These are phyloP conservation scores for Spheniscus mendiculus DNA, from an alignment of 2,113 vertebrate species.

Conservation along the genomic window DNA sequence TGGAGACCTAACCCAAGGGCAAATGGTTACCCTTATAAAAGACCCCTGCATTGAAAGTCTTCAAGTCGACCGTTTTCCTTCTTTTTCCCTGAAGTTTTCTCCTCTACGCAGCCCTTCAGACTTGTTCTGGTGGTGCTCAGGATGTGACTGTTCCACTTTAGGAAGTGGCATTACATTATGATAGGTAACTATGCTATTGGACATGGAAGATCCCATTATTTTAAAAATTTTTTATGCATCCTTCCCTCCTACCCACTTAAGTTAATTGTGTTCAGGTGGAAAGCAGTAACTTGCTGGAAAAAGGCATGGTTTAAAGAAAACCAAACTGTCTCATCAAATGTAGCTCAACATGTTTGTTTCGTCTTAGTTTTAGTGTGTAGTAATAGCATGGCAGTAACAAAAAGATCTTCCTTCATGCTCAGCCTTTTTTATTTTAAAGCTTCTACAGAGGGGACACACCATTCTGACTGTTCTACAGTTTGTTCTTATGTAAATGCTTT, in stretches of 20 bases:
- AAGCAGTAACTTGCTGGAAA: neutral
- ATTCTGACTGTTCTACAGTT: neutral
- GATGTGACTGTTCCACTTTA: neutral
- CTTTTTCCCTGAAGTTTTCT: neutral
- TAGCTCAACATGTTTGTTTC: neutral
- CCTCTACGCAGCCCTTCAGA: fast-evolving
- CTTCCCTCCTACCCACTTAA: neutral
- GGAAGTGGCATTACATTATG: neutral
- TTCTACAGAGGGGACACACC: neutral
- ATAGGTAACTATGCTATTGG: neutral
- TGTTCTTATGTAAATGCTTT: neutral
- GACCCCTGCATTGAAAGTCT: neutral
- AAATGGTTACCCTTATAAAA: neutral
- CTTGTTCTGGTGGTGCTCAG: neutral
- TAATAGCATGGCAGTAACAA: neutral
- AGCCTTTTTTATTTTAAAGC: neutral
- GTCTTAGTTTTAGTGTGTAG: neutral
- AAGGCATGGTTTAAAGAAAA: neutral
- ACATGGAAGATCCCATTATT: neutral
- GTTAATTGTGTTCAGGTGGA: neutral
- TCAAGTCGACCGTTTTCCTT: neutral
- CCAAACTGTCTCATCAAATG: neutral
- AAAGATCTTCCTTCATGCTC: neutral
- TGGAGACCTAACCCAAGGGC: neutral
- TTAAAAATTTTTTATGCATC: neutral